These are phyloP conservation scores for Okamejei kenojei DNA, from an alignment of 2,797 vertebrate genomes.

Conservation along the genomic window DNA sequence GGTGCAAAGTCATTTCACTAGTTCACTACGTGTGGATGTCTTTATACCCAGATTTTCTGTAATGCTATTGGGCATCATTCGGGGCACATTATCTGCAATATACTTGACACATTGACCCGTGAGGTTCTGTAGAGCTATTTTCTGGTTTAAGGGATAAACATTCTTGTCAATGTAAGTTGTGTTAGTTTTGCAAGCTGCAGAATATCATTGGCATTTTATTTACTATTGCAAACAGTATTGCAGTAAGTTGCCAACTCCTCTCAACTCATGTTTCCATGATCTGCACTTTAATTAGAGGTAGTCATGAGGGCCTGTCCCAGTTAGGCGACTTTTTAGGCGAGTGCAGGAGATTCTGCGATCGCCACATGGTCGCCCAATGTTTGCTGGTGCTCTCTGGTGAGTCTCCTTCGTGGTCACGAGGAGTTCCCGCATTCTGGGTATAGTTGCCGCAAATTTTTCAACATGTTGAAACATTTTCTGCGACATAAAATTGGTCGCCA, in stretches of 20 bases:
- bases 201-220: not conserved
- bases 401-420: too few species aligned
- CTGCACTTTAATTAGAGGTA: not conserved
- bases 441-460: too few species aligned
- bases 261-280: not conserved
- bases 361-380: too few species aligned
- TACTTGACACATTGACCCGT: not conserved
- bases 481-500: too few species aligned
- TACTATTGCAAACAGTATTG: not conserved
- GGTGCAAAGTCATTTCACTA: too few species aligned
- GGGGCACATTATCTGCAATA: not conserved
- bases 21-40: not conserved
- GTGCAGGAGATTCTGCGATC: too few species aligned
- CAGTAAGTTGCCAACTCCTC: not conserved
- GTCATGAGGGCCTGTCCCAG: not conserved
- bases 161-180: not conserved
- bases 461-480: too few species aligned
- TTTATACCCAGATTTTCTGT: not conserved
- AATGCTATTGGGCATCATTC: not conserved
- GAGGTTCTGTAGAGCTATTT: not conserved
- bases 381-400: too few species aligned
- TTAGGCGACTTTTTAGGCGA: too few species aligned
- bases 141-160: not conserved
- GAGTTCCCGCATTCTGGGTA: too few species aligned
- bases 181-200: not conserved